phyloP scores from a whole-genome alignment of 2,113 vertebrate species.

The Chaenogobius annularis region DNA sequence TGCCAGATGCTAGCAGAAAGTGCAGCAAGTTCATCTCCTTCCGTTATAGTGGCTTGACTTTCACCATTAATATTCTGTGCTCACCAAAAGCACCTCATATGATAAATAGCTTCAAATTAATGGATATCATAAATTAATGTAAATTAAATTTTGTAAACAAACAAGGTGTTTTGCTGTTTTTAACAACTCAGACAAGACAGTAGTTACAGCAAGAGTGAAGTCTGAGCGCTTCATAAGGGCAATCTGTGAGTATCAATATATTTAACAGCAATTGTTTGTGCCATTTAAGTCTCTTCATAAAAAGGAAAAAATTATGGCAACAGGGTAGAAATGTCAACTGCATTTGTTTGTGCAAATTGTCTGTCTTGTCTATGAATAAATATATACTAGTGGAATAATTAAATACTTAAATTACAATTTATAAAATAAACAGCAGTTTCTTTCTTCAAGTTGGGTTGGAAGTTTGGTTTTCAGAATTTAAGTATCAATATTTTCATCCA shows the following conservation, averaged over 20 bases:
- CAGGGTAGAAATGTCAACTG: conserved; percentile 1
- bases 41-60: not conserved
- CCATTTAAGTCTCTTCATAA: not conserved
- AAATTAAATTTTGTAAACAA: conserved; percentile 30
- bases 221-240: not conserved
- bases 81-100: not conserved
- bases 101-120: not conserved
- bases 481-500: conserved; percentile 60
- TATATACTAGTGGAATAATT: conserved; percentile 7
- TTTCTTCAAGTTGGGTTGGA: conserved; percentile 43
- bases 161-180: conserved; percentile 5
- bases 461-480: conserved; percentile 23
- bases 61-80: conserved; percentile 6
- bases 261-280: not conserved
- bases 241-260: not conserved
- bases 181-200: not conserved
- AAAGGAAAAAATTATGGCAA: conserved; percentile 39
- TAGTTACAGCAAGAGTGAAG: not conserved
- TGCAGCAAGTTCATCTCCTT: conserved; percentile 3
- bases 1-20: conserved; percentile 19
- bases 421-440: conserved; percentile 44
- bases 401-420: conserved; percentile 8
- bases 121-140: not conserved
- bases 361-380: conserved; percentile 24
- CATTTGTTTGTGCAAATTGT: conserved; percentile 34